Evolutionary conservation across 64 coral and sea anemone species (phyloP), one percentile per base, ranked within the genome.

Genomic region (Montipora sp.): DNA sequence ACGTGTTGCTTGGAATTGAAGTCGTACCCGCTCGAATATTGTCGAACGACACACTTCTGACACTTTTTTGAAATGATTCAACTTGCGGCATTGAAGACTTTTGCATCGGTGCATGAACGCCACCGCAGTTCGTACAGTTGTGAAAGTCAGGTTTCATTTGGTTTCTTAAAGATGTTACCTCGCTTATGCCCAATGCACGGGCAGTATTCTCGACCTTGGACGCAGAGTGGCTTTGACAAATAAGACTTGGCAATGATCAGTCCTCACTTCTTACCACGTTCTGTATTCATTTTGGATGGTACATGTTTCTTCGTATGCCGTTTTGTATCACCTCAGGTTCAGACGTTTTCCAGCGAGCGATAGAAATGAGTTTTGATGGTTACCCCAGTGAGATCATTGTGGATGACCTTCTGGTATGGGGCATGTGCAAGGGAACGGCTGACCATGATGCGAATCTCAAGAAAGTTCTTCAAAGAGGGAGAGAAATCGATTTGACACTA

Each of bases 171-270:
- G 66, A 79, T 72, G 77, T 68, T 47, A 79, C 90, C 45, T 63
- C 18, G 8, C n/a, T 23, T 2, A 74, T 91, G 36, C 16, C 90
- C 10, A 51, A 20, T 73, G 63, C 90, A 24, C 24, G 24, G 21
- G 61, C 90, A 51, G 79, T 83, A 24, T 82, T 91, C 67, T 73
- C 89, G 16, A 82, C 89, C 5, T 50, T 91, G n/a, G 76, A 91
- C 24, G 24, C 24, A 24, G 24, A 24, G 24, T 24, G 24, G 24
- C 24, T 24, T 79, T 81, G 77, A 59, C 59, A 90, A 45, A 16
- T 90, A 3, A 70, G 19, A 18, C 22, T 90, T 0, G 89, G 72
- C 58, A 19, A 81, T 8, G 22, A 80, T 11, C 51, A 2, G n/a
- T n/a, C n/a, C n/a, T n/a, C n/a, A n/a, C n/a, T n/a, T n/a, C n/a